Conservation (phyloP, 2,888 invertebrate species). For the Corythucha ciliata region DNA sequence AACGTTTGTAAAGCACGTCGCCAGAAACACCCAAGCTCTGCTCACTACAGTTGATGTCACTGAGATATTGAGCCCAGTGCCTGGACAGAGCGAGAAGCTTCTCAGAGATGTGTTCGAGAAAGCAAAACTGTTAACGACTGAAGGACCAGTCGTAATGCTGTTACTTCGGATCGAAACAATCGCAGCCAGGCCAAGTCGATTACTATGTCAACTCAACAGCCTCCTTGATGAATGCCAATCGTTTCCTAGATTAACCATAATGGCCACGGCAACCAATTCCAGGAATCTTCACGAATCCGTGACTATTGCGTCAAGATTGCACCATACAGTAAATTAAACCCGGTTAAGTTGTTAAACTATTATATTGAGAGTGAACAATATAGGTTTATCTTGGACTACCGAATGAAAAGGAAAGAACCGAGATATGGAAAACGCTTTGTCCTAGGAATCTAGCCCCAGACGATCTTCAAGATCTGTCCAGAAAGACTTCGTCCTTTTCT, state of each 20-base stretch:
- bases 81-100: constrained; percentile 47
- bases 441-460: constrained; percentile 30
- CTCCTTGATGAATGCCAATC: constrained; percentile 45
- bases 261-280: constrained; percentile 48
- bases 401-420: constrained; percentile 42
- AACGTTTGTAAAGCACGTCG: constrained; percentile 45
- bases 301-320: constrained; percentile 48
- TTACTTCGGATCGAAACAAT: constrained; percentile 36
- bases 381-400: constrained; percentile 46
- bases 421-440: constrained; percentile 41
- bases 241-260: constrained; percentile 42
- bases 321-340: constrained; percentile 44
- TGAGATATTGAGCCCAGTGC: constrained; percentile 44
- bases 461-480: constrained; percentile 39
- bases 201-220: constrained; percentile 43
- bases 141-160: constrained; percentile 42
- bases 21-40: constrained; percentile 43
- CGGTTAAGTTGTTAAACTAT: not conserved
- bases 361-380: constrained; percentile 16
- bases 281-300: constrained; percentile 44
- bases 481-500: constrained; percentile 50
- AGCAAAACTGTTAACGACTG: constrained; percentile 40
- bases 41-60: constrained; percentile 44
- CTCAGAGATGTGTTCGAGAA: constrained; percentile 44
- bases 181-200: constrained; percentile 39